A percentile compares a stretch with the other conserved stretches of the same genome.
Conservation (phyloP, 2,888 invertebrate species). For the Adela reaumurella region DNA sequence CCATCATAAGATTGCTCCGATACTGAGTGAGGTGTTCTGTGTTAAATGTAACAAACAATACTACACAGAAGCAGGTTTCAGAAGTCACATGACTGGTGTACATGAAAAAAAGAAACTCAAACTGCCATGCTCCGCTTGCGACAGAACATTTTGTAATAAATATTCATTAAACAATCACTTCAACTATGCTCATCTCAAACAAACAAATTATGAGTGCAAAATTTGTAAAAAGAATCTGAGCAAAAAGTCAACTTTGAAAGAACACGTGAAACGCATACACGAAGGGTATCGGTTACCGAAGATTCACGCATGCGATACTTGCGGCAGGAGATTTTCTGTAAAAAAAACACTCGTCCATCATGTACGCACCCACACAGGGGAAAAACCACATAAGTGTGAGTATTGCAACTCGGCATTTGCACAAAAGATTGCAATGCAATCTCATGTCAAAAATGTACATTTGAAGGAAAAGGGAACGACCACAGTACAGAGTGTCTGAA, state of each 20-base stretch:
- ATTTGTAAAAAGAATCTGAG: neutral
- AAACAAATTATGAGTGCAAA: neutral
- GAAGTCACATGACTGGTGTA: neutral
- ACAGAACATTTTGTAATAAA: neutral
- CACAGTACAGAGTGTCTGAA: too few species aligned
- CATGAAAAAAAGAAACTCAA: neutral
- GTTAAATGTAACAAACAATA: neutral
- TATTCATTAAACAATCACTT: neutral
- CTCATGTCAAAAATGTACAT: neutral
- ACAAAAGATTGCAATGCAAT: neutral
- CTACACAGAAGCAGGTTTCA: neutral
- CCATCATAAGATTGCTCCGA: neutral
- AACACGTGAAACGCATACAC: neutral
- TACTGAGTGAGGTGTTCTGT: neutral
- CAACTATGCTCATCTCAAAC: neutral
- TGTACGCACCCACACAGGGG: neutral
- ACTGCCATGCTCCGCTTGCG: neutral
- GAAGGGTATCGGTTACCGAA: neutral
- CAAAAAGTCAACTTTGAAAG: neutral
- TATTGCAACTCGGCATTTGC: neutral
- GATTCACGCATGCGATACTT: neutral
- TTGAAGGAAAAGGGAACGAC: too few species aligned
- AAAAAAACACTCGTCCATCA: neutral
- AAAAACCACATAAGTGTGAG: neutral
- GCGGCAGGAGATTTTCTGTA: neutral